Conservation (phyloP, 2,888 invertebrate genomes). For the Eledona agricola region DNA sequence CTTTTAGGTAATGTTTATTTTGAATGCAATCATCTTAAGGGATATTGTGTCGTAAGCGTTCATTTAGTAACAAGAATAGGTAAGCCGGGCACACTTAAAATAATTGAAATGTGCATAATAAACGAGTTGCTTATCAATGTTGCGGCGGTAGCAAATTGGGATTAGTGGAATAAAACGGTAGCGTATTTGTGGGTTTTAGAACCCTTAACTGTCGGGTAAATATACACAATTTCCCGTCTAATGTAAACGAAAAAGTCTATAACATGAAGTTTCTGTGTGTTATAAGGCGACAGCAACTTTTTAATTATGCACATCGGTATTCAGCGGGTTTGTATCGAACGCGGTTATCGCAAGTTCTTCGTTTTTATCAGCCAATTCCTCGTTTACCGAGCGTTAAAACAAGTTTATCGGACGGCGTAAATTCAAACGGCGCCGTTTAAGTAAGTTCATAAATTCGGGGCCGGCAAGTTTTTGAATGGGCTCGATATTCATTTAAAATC, state of each 20-base stretch:
- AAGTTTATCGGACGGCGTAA: constrained; percentile 34
- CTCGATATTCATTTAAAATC: constrained; percentile 30
- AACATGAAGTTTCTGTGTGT: constrained; percentile 33
- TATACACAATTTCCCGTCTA: constrained; percentile 39
- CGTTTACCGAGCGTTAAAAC: constrained; percentile 28
- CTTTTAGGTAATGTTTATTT: constrained; percentile 15
- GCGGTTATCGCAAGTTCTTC: constrained; percentile 34
- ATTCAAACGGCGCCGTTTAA: constrained; percentile 26
- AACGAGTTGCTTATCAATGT: constrained; percentile 31
- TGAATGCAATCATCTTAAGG: constrained; percentile 18
- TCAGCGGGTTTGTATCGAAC: constrained; percentile 33
- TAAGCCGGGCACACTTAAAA: constrained; percentile 14
- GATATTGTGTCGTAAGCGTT: constrained; percentile 9
- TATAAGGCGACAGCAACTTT: constrained; percentile 33
- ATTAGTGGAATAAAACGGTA: constrained; percentile 38
- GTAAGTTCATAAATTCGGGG: constrained; percentile 27
- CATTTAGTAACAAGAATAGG: constrained; percentile 27
- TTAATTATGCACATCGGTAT: constrained; percentile 38
- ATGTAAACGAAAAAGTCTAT: constrained; percentile 37
- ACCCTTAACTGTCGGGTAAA: constrained; percentile 35
- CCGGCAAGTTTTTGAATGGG: constrained; percentile 4
- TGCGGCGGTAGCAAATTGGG: constrained; percentile 35
- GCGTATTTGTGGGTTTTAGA: constrained; percentile 35
- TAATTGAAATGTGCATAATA: constrained; percentile 35
- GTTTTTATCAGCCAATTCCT: constrained; percentile 35